Evolutionary conservation across 2,888 invertebrate species (phyloP).

Genomic region (Azorinus chamasolen): DNA sequence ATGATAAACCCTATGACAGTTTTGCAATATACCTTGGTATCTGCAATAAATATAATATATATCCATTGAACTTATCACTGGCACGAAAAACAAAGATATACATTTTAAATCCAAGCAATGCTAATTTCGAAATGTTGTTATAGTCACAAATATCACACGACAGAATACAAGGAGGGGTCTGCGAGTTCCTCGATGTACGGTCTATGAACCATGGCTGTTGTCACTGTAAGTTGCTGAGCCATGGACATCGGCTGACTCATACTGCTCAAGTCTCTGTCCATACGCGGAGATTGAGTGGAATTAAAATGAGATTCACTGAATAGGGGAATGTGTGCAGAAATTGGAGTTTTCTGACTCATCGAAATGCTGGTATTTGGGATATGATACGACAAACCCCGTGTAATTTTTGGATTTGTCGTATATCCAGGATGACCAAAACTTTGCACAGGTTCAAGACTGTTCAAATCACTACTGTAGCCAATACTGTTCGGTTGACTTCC

Average conservation of each 20-base stretch:
- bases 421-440: constrained; percentile 29
- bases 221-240: constrained; percentile 49
- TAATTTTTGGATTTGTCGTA: constrained; percentile 9
- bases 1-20: no score
- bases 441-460: constrained; percentile 35
- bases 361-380: constrained; percentile 18
- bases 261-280: constrained; percentile 32
- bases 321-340: constrained; percentile 36
- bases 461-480: constrained; percentile 56
- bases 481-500: constrained; percentile 57
- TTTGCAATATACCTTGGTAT: no score
- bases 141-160: constrained; percentile 65
- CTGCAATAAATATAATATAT: no score
- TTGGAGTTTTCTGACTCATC: constrained; percentile 5
- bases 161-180: constrained; percentile 65
- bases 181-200: constrained; percentile 63
- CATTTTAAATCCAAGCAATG: neutral
- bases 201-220: constrained; percentile 71
- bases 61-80: no score
- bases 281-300: constrained; percentile 44
- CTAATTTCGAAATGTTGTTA: neutral
- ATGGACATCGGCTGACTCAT: constrained; percentile 18
- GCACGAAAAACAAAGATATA: no score
- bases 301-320: constrained; percentile 43
- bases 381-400: constrained; percentile 27